Percentiles rank a stretch among this genome's conserved stretches.
Conservation (phyloP, 2,113 vertebrate genomes). For the Thryonomys swinderianus region DNA sequence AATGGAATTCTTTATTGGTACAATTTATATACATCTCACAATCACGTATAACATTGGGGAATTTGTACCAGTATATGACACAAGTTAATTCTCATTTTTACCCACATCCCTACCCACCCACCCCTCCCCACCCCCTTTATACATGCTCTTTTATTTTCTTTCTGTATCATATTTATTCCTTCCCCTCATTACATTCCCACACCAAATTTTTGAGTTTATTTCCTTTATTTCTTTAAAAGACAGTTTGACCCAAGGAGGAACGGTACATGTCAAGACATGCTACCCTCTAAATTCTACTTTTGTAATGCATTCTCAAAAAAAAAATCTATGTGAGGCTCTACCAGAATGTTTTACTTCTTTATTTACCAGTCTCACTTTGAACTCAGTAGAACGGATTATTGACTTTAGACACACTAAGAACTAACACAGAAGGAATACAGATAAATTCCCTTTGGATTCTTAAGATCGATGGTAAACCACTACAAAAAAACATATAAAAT, state of each 20-base stretch:
- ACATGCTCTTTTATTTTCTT: too few species aligned
- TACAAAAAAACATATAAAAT: not conserved
- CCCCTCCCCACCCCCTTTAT: too few species aligned
- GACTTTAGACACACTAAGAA: not conserved
- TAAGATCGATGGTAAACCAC: not conserved
- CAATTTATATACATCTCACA: too few species aligned
- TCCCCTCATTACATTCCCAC: too few species aligned
- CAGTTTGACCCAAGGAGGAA: slow-evolving; percentile 10
- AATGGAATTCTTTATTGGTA: too few species aligned
- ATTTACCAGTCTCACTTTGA: not conserved
- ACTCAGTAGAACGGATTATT: not conserved
- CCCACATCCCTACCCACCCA: too few species aligned
- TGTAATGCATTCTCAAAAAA: not conserved
- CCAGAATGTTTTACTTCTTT: slow-evolving; percentile 5
- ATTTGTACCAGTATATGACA: too few species aligned
- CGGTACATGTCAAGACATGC: not conserved
- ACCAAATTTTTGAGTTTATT: slow-evolving; percentile 29
- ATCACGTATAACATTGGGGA: too few species aligned
- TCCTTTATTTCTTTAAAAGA: not conserved
- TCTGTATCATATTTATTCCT: too few species aligned
- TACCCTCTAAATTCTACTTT: slow-evolving; percentile 21
- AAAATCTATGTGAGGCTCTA: not conserved
- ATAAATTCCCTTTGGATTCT: not conserved
- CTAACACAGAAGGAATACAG: not conserved
- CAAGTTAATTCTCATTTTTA: too few species aligned